These are phyloP conservation scores for Lepidocolaptes lacrymiger DNA, from an alignment of 2,797 vertebrate species.

Conservation along the genomic window DNA sequence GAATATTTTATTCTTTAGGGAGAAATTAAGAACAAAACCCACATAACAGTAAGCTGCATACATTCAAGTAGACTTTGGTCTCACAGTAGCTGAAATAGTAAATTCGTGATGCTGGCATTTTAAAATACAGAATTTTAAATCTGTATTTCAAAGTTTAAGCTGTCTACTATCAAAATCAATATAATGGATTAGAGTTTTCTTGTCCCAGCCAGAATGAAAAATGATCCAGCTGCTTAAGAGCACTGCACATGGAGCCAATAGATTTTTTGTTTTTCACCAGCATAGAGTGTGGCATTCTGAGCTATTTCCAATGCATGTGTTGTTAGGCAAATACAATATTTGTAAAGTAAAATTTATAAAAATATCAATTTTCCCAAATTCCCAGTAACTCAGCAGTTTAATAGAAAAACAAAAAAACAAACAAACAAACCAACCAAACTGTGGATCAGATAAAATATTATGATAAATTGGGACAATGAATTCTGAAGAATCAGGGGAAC, in stretches of 20 bases:
- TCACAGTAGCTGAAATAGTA: not conserved
- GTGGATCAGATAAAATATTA: not conserved
- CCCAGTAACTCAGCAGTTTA: not conserved
- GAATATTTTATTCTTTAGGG: not conserved
- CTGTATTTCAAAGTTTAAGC: not conserved
- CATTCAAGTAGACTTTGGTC: not conserved
- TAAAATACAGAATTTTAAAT: not conserved
- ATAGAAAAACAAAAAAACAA: not conserved
- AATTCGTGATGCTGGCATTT: not conserved
- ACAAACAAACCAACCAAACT: not conserved
- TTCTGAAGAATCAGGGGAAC: not conserved
- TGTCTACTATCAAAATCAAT: not conserved
- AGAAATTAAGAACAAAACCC: not conserved
- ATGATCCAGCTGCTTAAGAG: not conserved
- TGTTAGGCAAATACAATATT: not conserved
- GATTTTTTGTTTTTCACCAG: not conserved
- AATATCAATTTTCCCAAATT: not conserved
- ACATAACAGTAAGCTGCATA: not conserved
- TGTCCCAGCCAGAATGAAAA: not conserved
- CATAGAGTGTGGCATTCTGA: accelerated
- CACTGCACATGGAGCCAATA: not conserved
- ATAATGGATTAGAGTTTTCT: not conserved
- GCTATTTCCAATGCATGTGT: not conserved
- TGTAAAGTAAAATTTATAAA: not conserved
- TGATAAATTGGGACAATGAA: not conserved